Base-by-base conservation (phyloP, 2,797 vertebrate genomes). In the Gobio occitaniae region DNA sequence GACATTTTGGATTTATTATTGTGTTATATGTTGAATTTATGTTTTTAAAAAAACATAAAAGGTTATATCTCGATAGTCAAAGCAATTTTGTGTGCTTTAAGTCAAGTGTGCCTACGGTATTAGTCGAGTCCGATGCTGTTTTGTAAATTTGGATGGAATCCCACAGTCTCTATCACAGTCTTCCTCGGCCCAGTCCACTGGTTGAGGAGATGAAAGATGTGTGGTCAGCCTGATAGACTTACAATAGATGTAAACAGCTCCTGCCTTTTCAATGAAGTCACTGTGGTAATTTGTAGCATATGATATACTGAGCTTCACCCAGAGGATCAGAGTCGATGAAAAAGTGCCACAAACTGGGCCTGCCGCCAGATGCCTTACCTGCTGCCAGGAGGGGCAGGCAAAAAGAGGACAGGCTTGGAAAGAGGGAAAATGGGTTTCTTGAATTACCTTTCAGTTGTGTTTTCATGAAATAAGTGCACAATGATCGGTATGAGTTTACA, bases 401-500 rank as follows among this genome's bases (percentile, higher is more conserved):
- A 68, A 63, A 84, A 36, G 68, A 25, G n/a, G 9, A 63, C 13
- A 77, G 44, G 36, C 16, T 65, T 7, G 61, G 10, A 81, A 66
- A 54, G 21, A 54, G 16, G 63, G 29, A 44, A 52, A 76, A 71
- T 19, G 4, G 52, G 17, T 63, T 87, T 83, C 88, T 87, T 86
- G 21, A 44, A 86, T 87, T 86, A 74, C 86, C 71, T 86, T 81
- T 74, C 25, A 70, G 72, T 83, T 4, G 36, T 69, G n/a, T 25
- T 13, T 75, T 32, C 47, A 70, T 63, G 72, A 84, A 77, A 65
- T 56, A 76, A 79, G 38, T 15, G 44, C 19, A 70, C 16, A 48
- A 82, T 56, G 80, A 87, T 85, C 44, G 63, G 69, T 70, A 66
- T 41, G 32, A 71, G 79, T 82, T 80, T 76, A 80, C 83, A 77